These are phyloP conservation scores for Pungitius pungitius DNA, from an alignment of 2,113 vertebrate species.

Conservation along the genomic window DNA sequence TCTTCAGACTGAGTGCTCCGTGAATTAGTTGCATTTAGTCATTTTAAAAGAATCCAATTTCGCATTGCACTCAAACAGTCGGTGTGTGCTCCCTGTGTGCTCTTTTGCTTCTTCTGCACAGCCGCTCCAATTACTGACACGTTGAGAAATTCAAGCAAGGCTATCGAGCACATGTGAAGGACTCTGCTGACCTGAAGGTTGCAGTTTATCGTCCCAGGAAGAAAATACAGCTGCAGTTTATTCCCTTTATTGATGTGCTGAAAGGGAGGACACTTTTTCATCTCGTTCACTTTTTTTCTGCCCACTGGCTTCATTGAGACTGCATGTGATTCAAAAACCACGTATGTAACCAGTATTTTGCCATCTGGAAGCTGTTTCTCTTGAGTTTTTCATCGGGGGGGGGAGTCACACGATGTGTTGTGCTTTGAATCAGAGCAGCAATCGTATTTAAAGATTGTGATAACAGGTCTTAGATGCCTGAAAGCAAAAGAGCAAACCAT, in stretches of 20 bases:
- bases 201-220: slow-evolving; percentile 22
- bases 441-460: neutral
- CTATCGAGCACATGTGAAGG: slow-evolving; percentile 12
- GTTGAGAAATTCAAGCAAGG: slow-evolving; percentile 51
- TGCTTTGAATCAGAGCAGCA: neutral
- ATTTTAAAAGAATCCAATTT: neutral
- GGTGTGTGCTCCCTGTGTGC: neutral
- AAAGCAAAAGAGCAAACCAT: neutral
- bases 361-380: neutral
- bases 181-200: slow-evolving; percentile 27
- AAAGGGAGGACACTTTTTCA: slow-evolving; percentile 5
- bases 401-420: neutral
- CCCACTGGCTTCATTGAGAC: neutral
- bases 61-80: neutral
- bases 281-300: neutral
- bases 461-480: neutral
- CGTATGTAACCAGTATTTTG: neutral
- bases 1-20: neutral
- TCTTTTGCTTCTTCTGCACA: neutral
- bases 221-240: slow-evolving; percentile 2
- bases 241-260: slow-evolving; percentile 38
- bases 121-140: slow-evolving; percentile 42
- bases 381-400: too few relatives aligned
- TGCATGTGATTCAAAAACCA: neutral
- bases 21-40: neutral